phyloP scores from a whole-genome alignment of 2,797 vertebrate species.

The Mycteria americana region DNA sequence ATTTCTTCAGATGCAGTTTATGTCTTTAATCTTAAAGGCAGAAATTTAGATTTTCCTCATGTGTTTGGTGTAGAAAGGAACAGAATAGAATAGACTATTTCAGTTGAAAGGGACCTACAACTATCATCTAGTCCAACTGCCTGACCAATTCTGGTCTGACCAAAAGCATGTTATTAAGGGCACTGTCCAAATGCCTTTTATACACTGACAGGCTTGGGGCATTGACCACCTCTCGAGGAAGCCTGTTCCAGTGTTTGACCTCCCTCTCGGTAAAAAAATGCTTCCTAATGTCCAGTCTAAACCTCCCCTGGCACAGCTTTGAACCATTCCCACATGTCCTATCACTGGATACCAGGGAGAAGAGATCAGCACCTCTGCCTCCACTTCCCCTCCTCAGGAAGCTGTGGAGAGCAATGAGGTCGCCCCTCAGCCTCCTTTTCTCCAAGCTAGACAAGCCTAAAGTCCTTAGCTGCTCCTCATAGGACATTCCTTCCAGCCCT shows the following conservation, averaged over 20 bases:
- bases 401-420: background rate
- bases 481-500: background rate
- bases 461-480: fast-evolving
- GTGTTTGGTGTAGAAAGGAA: background rate
- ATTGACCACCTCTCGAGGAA: background rate
- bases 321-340: fast-evolving
- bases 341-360: background rate
- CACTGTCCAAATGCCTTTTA: background rate
- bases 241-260: background rate
- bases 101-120: background rate
- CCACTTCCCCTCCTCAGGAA: background rate
- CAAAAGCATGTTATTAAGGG: background rate
- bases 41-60: background rate
- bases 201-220: background rate
- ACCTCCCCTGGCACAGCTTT: background rate
- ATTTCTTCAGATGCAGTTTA: background rate
- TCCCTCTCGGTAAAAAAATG: background rate
- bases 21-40: background rate
- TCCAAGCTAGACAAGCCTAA: background rate
- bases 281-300: background rate
- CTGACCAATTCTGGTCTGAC: background rate
- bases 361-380: background rate
- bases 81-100: background rate
- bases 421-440: fast-evolving
- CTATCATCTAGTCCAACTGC: fast-evolving